Evolutionary conservation across 2,797 vertebrate genomes (phyloP).

Genomic region (Acanthiza pusilla): DNA sequence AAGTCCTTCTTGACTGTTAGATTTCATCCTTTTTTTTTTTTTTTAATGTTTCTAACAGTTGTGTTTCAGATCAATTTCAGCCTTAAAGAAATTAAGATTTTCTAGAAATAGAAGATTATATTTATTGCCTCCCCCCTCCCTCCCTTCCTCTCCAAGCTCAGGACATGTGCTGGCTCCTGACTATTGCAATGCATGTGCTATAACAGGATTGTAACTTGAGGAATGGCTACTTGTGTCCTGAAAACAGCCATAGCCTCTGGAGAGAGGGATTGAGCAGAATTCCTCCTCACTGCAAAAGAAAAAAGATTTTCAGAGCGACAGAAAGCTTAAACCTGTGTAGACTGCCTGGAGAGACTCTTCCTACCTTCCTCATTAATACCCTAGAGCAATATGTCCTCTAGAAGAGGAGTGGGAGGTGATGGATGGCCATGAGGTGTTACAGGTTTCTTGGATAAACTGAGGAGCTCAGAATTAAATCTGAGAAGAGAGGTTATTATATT

Average conservation of each 20-base stretch:
- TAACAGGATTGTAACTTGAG: not conserved
- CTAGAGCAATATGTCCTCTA: accelerated
- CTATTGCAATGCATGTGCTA: not conserved
- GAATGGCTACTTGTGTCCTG: not conserved
- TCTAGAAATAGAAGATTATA: not conserved
- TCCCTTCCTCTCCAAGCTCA: not conserved
- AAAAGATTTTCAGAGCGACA: not conserved
- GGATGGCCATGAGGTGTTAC: not conserved
- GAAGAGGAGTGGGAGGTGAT: not conserved
- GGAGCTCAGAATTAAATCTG: not conserved
- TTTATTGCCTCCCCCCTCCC: not conserved
- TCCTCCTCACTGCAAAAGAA: not conserved
- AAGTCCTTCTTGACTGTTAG: not conserved
- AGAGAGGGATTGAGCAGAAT: not conserved
- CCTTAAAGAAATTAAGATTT: not conserved
- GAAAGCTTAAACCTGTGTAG: not conserved
- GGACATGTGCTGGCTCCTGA: not conserved
- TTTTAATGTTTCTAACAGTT: not conserved
- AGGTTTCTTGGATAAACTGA: not conserved
- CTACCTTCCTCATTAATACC: not conserved
- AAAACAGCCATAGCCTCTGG: not conserved
- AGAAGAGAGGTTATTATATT: not conserved
- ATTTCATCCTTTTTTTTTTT: not conserved
- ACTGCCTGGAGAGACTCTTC: not conserved
- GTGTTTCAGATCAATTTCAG: not conserved